Base-by-base conservation (phyloP, 2,113 vertebrate genomes). In the Erythrocercus mccallii region DNA sequence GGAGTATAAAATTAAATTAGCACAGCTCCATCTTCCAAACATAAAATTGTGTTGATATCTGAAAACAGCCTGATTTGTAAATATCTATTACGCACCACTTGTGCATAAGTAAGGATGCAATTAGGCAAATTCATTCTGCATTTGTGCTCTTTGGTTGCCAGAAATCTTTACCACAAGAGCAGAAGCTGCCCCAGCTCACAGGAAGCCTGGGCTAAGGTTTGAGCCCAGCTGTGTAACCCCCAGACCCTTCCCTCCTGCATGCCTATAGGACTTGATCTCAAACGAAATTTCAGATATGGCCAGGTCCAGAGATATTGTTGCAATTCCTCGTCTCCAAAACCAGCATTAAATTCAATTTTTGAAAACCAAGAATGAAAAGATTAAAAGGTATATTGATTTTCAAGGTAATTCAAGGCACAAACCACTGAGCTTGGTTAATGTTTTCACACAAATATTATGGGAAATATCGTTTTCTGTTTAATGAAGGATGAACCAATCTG, bases 11-110 rank as follows among this genome's bases (percentile, higher is more conserved):
- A 94, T 64, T 66, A 94, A 93, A 91, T 94, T 72, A 95, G 47
- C 56, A 66, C 64, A 79, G 85, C 60, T 68, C 61, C 44, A 31
- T 76, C 37, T 65, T 90, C 70, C 93, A 91, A 79, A 86, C 66
- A 69, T 20, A 77, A 85, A 93, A 90, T 45, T 70, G 79, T 81
- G n/a, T 80, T 93, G 91, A 57, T 87, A 81, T 83, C 89, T 96
- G 91, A 94, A 92, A 92, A 85, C 71, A 47, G 95, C 42, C 81
- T 86, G 80, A 83, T 96, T 91, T 96, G 91, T 96, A 97, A 97
- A 97, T 96, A 96, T 82, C 97, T 86, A 95, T 97, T 96, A 84
- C 44, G 77, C 88, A 86, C 71, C 68, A 94, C 88, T 97, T 90
- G 74, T 93, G 92, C 81, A 92, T 80, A 96, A 97, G 95, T 93